Base-by-base conservation (phyloP, 2,113 vertebrate genomes). In the Syngnathus floridae region DNA sequence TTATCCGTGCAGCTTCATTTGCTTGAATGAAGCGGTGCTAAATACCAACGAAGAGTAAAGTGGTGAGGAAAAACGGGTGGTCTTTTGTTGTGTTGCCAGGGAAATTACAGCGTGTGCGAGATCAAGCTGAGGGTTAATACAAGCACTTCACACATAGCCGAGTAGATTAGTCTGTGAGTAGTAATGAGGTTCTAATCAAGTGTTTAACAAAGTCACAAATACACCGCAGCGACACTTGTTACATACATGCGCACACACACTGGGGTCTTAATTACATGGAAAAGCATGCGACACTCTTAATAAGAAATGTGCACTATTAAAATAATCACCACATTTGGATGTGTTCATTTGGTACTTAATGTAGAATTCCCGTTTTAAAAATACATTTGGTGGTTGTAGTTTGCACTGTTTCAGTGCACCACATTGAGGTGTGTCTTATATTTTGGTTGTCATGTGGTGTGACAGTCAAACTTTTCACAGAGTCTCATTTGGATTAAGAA, bases 61-160 rank as follows among this genome's bases (percentile, higher is more conserved):
- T n/a, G 41, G n/a, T n/a, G 31, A 69, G 26, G 56, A 74, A 61
- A 71, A 63, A 41, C 88, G 65, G 84, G 85, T 90, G 6, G 76
- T 80, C 86, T 90, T 93, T 93, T 91, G 86, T 90, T 92, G 90
- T 87, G 88, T 92, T 92, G 85, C 84, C 86, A 78, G 84, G 87
- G 85, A 94, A 93, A 93, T 93, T 84, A 93, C 85, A 87, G 86
- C 86, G 87, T 77, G 80, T 85, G 90, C 83, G 82, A 89, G 91
- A 94, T 94, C 91, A 95, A 92, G 93, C 86, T 90, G 48, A 58
- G 88, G 87, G 85, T 90, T 92, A 93, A 94, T 93, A 91, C 90
- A 73, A 86, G 86, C 84, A 90, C 85, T 88, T 79, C 75, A 46
- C 54, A 74, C 58, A 64, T 64, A 72, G 66, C 45, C 56, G 22